Percentiles rank a stretch among this genome's conserved stretches.
Conservation (phyloP, 2,113 vertebrate species). For the Collichthys lucidus region DNA sequence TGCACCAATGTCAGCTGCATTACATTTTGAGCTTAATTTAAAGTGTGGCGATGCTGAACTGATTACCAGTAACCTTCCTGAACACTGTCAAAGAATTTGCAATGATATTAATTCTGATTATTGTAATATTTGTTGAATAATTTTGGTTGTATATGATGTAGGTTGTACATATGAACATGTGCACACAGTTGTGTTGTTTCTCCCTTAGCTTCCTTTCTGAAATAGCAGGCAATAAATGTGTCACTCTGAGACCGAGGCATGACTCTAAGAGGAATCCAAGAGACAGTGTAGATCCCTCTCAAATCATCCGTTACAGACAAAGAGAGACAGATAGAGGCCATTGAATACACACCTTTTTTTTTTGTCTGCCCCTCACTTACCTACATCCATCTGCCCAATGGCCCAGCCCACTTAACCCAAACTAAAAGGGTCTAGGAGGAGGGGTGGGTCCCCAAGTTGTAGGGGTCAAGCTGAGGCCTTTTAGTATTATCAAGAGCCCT, state of each 20-base stretch:
- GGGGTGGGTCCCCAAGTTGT: slow-evolving; percentile 28
- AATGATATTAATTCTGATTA: background rate
- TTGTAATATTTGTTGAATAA: background rate
- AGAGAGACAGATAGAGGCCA: slow-evolving; percentile 45
- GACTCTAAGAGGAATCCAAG: slow-evolving; percentile 54
- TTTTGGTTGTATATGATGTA: background rate
- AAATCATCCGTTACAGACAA: slow-evolving; percentile 59
- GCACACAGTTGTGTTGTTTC: slow-evolving; percentile 8
- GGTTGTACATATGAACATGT: background rate
- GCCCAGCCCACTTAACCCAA: slow-evolving; percentile 61
- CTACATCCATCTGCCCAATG: slow-evolving; percentile 47
- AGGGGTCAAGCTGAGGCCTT: slow-evolving; percentile 46
- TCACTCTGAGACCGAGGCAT: slow-evolving; percentile 54
- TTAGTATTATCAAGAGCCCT: slow-evolving; percentile 38
- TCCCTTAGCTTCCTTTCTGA: slow-evolving; percentile 34
- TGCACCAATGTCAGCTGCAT: slow-evolving; percentile 33
- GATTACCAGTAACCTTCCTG: slow-evolving; percentile 3
- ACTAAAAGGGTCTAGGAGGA: slow-evolving; percentile 57
- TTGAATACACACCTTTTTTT: slow-evolving; percentile 31
- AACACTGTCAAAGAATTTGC: background rate
- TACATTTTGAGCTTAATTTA: slow-evolving; percentile 12
- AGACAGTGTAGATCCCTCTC: slow-evolving; percentile 26
- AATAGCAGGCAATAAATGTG: slow-evolving; percentile 59
- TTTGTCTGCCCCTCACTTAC: slow-evolving; percentile 43
- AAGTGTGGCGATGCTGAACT: slow-evolving; percentile 3